Percentiles rank a stretch among this genome's conserved stretches.
phyloP scores from a whole-genome alignment of 2,797 vertebrate species.

The Chloroceryle amazona region DNA sequence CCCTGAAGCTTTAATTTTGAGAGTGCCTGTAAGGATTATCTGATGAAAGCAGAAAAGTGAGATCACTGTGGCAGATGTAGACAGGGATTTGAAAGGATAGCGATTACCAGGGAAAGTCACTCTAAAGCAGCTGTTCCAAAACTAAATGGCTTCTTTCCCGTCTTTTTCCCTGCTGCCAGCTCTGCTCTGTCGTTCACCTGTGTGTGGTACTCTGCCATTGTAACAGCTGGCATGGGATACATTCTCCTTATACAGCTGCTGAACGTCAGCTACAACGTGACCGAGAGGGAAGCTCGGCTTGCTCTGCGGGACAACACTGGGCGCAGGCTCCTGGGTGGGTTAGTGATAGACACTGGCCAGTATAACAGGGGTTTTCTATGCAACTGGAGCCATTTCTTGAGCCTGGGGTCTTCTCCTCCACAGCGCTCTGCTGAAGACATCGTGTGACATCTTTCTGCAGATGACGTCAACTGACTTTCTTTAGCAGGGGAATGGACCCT shows the following conservation, averaged over 20 bases:
- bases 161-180: slow-evolving; percentile 79
- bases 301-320: slow-evolving; percentile 89
- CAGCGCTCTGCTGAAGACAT: slow-evolving; percentile 77
- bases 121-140: slow-evolving; percentile 41
- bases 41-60: slow-evolving; percentile 50
- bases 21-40: slow-evolving; percentile 56
- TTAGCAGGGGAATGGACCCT: background rate
- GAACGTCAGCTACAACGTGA: slow-evolving; percentile 96
- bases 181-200: slow-evolving; percentile 95
- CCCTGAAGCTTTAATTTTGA: slow-evolving; percentile 60
- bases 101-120: slow-evolving; percentile 50
- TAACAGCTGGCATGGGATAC: slow-evolving; percentile 91
- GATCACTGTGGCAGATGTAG: slow-evolving; percentile 53
- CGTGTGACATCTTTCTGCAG: slow-evolving; percentile 67
- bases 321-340: slow-evolving; percentile 86
- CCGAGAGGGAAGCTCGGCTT: slow-evolving; percentile 91
- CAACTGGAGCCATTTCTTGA: slow-evolving; percentile 95
- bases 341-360: slow-evolving; percentile 88
- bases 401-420: slow-evolving; percentile 71
- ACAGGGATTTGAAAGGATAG: slow-evolving; percentile 60
- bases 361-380: slow-evolving; percentile 88
- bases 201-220: slow-evolving; percentile 94
- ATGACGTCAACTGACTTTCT: background rate
- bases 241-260: slow-evolving; percentile 92
- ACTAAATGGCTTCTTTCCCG: slow-evolving; percentile 67